Base-by-base conservation (phyloP, 2,888 invertebrate genomes). In the Drosophila multiciliata region DNA sequence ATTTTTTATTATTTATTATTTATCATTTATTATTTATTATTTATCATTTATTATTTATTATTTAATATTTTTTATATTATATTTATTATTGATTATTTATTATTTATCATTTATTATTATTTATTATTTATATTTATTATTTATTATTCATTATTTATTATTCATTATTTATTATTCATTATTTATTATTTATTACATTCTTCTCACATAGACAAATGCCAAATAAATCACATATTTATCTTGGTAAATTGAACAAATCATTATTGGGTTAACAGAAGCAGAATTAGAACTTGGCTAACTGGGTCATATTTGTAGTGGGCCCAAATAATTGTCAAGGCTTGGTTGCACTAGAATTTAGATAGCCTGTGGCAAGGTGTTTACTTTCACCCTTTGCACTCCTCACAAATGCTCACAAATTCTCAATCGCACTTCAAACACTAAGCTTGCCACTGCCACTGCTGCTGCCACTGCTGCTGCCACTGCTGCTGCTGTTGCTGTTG, bases 401-500 rank as follows among this genome's bases (percentile, higher is more conserved):
- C 26, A 23, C 23, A 26, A 26, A 26, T 26, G 26, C 67, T 84
- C 62, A 71, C 64, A 76, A 83, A 87, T 87, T 86, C 87, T 85
- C 82, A 83, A 84, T 83, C 78, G 82, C 74, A 83, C 74, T 75
- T 72, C 75, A 87, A 86, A 83, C 85, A 85, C 29, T 29, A 11
- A 29, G 29, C 29, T 38, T 9, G 57, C 40, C 20, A 40, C 17
- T 33, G 32, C 20, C 11, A 6, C 9, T 11, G 26, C 49, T 53
- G 62, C 55, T 50, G 26, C 49, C 50, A 60, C 55, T 50, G 29
- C 49, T 49, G 49, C 11, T 33, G 32, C 20, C n/a, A 11, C 9
- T 11, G 26, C 49, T 23, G 23, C 23, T 23, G 23, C 23, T 23
- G 23, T 23, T 23, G 29, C 50, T 50, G 49, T 23, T 20, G 15